These are phyloP conservation scores for Pachliopta kotzebuea DNA, from an alignment of 2,888 invertebrate species.

Conservation along the genomic window DNA sequence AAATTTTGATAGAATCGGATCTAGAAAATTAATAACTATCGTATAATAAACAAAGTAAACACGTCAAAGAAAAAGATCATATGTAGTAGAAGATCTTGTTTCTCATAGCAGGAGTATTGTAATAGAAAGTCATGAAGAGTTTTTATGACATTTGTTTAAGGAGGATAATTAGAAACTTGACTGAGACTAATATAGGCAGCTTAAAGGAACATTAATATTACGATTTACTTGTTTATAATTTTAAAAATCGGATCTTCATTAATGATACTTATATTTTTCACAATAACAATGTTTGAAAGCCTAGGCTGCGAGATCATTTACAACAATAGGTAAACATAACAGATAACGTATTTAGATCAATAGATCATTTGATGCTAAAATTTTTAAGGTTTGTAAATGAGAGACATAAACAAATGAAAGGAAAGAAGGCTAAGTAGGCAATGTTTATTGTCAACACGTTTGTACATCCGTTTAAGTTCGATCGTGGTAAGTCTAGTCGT, in stretches of 20 bases:
- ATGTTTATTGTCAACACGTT: slow-evolving; percentile 35
- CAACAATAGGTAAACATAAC: not conserved
- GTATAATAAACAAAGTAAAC: not conserved
- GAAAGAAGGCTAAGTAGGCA: slow-evolving; percentile 19
- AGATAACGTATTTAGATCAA: not conserved
- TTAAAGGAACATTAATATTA: not conserved
- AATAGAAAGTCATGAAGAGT: not conserved
- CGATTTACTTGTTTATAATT: no score
- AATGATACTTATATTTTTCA: not conserved
- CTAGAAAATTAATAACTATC: not conserved
- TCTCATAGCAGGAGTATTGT: not conserved
- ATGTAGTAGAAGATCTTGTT: not conserved
- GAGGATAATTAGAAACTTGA: not conserved
- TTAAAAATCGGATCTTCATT: no score
- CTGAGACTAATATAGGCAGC: not conserved
- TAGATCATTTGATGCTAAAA: not conserved
- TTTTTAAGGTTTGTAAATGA: slow-evolving; percentile 1
- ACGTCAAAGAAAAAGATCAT: not conserved
- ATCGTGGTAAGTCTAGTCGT: slow-evolving; percentile 60
- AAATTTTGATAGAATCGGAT: no score
- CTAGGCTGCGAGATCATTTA: not conserved
- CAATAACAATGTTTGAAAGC: not conserved
- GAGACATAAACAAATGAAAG: not conserved
- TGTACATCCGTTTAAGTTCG: slow-evolving; percentile 39
- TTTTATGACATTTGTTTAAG: not conserved